Percentiles rank a stretch among this genome's conserved stretches.
Evolutionary conservation across 2,113 vertebrate species (phyloP).

Genomic region (Tringa solitaria): DNA sequence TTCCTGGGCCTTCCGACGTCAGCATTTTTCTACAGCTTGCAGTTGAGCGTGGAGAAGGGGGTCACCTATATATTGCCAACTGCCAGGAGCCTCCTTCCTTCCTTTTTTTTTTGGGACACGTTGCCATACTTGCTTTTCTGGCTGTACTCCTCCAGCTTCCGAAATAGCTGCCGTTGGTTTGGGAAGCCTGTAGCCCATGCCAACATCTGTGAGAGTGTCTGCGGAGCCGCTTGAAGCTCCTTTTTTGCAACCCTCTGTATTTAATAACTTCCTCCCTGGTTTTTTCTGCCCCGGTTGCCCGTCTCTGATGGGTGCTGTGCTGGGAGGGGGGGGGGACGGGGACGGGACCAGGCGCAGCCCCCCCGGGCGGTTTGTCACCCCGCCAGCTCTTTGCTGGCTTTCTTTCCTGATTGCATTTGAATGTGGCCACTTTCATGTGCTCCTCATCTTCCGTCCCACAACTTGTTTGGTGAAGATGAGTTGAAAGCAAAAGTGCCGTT

Average conservation of each 20-base stretch:
- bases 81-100: background rate
- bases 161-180: background rate
- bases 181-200: background rate
- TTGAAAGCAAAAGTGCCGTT: conserved; percentile 38
- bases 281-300: background rate
- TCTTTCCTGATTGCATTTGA: conserved; percentile 22
- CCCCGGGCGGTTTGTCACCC: background rate
- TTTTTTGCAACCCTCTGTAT: background rate
- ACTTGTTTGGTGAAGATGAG: conserved; percentile 23
- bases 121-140: background rate
- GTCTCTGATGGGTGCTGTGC: background rate
- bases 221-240: fast-evolving
- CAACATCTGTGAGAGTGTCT: background rate
- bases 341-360: background rate
- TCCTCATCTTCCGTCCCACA: conserved; percentile 37
- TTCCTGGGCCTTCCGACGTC: background rate
- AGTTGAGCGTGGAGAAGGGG: background rate
- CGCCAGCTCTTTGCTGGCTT: background rate
- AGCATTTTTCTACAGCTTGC: background rate
- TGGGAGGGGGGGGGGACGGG: too few species aligned
- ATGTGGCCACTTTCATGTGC: conserved; percentile 57
- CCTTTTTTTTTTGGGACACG: background rate
- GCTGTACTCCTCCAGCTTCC: background rate
- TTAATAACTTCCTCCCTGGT: background rate
- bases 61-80: background rate